phyloP scores from a whole-genome alignment of 2,888 invertebrate species.

The Dryadula phaetusa region DNA sequence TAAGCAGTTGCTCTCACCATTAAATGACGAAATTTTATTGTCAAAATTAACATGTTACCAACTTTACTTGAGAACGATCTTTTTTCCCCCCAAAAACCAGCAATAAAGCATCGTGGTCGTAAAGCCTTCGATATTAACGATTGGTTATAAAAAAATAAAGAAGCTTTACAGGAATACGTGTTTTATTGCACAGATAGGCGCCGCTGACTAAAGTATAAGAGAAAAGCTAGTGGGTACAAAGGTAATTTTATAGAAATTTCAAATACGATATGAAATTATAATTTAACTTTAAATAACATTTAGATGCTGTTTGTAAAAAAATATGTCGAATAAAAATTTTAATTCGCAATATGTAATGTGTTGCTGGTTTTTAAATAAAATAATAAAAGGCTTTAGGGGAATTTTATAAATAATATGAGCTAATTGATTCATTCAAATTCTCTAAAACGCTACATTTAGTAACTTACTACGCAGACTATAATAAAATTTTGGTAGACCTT shows the following conservation, averaged over 20 bases:
- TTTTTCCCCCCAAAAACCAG: constrained; percentile 61
- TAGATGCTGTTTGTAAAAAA: no score
- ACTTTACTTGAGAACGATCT: constrained; percentile 61
- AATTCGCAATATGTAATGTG: no score
- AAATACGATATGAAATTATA: no score
- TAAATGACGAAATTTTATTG: constrained; percentile 61
- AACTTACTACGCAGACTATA: constrained; percentile 41
- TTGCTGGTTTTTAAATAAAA: no score
- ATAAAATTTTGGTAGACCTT: constrained; percentile 65
- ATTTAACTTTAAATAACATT: no score
- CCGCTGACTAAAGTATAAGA: constrained; percentile 54
- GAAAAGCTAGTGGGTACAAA: no score
- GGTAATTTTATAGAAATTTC: no score
- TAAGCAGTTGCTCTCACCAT: constrained; percentile 41
- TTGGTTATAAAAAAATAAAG: constrained; percentile 77
- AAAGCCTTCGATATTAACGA: constrained; percentile 79
- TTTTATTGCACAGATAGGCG: constrained; percentile 75
- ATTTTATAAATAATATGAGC: no score
- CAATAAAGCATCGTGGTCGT: constrained; percentile 74
- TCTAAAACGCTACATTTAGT: constrained; percentile 21
- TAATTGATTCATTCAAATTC: no score
- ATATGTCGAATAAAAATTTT: no score
- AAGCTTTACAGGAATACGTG: constrained; percentile 66
- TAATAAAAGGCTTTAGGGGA: no score
- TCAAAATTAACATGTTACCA: constrained; percentile 77